Evolutionary conservation across 2,113 vertebrate species (phyloP).

Genomic region (Mohoua ochrocephala): DNA sequence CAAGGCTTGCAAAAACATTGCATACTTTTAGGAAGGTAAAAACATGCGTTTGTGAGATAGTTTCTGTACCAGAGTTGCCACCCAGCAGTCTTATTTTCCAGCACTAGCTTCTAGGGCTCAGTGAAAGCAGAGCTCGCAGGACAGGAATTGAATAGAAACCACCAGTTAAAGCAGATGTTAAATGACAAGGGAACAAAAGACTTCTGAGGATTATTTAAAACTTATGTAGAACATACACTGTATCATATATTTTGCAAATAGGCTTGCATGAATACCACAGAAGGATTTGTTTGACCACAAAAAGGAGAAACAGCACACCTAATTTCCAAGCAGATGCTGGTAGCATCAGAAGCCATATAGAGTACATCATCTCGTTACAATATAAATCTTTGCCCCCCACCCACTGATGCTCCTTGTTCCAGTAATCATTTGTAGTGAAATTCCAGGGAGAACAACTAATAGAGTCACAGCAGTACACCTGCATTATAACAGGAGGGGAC

Average conservation of each 20-base stretch:
- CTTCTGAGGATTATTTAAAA: background rate
- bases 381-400: conserved; percentile 4
- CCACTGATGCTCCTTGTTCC: background rate
- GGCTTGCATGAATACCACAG: background rate
- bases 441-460: conserved; percentile 43
- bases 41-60: background rate
- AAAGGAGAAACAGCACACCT: background rate
- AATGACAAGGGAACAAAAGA: background rate
- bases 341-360: background rate
- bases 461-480: conserved; percentile 43
- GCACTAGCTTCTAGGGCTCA: background rate
- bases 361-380: background rate
- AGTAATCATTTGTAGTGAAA: conserved; percentile 51
- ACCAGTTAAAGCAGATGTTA: background rate
- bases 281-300: background rate
- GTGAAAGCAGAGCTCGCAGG: background rate
- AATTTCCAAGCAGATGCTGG: background rate
- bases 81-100: background rate
- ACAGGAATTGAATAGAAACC: background rate
- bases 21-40: background rate
- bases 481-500: conserved; percentile 22
- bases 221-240: background rate
- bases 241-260: background rate
- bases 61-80: background rate
- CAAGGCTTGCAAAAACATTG: background rate